Conservation (phyloP, 2,888 invertebrate species). For the Norana najaformis region DNA sequence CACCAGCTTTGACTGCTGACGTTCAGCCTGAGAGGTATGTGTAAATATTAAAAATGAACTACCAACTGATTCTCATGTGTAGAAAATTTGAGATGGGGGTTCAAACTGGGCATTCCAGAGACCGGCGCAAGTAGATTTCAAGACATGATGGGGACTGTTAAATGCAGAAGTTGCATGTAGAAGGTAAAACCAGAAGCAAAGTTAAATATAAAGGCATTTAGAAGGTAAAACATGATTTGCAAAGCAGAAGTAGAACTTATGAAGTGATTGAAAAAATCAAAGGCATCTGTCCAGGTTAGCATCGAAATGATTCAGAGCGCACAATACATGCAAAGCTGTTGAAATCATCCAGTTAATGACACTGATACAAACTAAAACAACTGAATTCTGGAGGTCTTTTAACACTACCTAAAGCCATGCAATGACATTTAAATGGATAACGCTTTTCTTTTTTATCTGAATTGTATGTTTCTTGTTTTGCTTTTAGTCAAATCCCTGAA, state of each 20-base stretch:
- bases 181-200: background rate
- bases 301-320: too few species aligned
- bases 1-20: background rate
- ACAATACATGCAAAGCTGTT: background rate
- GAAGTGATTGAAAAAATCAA: background rate
- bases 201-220: background rate
- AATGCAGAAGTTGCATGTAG: background rate
- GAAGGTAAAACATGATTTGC: background rate
- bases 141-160: background rate
- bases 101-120: background rate
- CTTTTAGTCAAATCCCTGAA: background rate
- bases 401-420: background rate
- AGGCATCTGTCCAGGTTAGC: too few species aligned
- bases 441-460: background rate
- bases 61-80: background rate
- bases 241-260: background rate
- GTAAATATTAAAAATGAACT: background rate
- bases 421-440: background rate
- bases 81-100: background rate
- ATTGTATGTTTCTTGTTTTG: background rate
- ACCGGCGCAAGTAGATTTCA: background rate
- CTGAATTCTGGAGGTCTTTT: background rate
- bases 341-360: background rate
- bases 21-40: constrained; percentile 15
- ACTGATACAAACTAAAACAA: background rate